These are phyloP conservation scores for Pelochelys cantorii DNA, from an alignment of 2,797 vertebrate genomes.

Conservation along the genomic window DNA sequence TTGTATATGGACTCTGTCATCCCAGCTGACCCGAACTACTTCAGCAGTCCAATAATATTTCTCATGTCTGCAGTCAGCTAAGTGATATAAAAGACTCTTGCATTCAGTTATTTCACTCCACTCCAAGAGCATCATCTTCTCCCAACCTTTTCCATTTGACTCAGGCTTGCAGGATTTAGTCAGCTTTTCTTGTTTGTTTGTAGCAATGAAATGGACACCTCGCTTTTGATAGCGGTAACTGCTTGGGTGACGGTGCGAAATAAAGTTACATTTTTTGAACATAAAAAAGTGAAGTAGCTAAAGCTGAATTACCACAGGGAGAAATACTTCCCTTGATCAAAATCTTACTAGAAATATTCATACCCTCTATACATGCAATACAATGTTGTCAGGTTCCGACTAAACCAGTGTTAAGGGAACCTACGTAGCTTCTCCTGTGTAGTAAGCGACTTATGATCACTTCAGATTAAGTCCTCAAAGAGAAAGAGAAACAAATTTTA, in stretches of 20 bases:
- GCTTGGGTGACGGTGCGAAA: background rate
- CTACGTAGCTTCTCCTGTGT: background rate
- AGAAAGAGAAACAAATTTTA: background rate
- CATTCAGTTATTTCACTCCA: background rate
- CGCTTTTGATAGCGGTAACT: background rate
- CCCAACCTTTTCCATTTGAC: background rate
- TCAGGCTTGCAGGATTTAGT: background rate
- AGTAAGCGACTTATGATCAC: background rate
- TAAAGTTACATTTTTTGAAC: background rate
- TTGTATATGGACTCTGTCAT: background rate
- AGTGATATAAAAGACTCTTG: background rate
- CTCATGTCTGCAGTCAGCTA: background rate
- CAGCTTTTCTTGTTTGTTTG: background rate
- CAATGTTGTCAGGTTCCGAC: background rate
- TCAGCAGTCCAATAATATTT: background rate
- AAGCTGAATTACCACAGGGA: background rate
- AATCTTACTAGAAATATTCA: background rate
- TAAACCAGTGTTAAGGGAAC: background rate
- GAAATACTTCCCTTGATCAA: background rate
- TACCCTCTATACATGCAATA: background rate
- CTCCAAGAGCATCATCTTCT: background rate
- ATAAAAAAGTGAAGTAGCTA: background rate
- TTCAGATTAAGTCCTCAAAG: background rate
- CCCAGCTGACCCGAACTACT: background rate
- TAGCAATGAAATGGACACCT: background rate